A percentile compares a stretch with the other conserved stretches of the same genome.
phyloP scores from a whole-genome alignment of 2,113 vertebrate genomes.

The Terrapene triunguis region DNA sequence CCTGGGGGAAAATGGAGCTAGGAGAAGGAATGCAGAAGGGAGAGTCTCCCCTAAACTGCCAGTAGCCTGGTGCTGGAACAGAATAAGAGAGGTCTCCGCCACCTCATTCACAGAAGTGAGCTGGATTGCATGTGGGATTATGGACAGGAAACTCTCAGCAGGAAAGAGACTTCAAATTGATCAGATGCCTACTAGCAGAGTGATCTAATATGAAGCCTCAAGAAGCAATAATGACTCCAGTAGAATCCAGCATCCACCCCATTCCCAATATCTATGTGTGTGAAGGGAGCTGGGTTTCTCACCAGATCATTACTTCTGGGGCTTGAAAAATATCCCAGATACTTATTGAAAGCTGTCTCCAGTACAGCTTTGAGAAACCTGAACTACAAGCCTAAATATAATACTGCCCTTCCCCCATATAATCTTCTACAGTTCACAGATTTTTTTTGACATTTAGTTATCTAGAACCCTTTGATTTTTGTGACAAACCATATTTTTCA shows the following conservation, averaged over 20 bases:
- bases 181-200: background rate
- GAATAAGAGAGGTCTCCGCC: background rate
- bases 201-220: background rate
- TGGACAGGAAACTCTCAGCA: background rate
- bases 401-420: background rate
- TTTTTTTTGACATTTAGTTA: background rate
- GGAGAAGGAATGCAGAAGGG: background rate
- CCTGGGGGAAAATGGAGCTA: background rate
- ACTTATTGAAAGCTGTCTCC: background rate
- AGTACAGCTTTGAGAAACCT: rapidly evolving
- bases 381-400: background rate
- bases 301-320: background rate
- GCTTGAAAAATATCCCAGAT: background rate
- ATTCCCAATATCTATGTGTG: background rate
- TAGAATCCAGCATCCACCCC: background rate
- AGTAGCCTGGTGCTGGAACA: background rate
- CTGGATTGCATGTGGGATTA: background rate
- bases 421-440: background rate
- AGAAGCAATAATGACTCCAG: background rate
- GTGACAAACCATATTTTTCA: background rate
- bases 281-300: background rate
- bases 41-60: background rate
- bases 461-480: background rate
- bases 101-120: background rate
- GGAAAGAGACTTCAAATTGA: background rate